Percentiles rank a stretch among this genome's conserved stretches.
Evolutionary conservation across 1,140 invertebrate species (phyloP).

Genomic region (Manduca sexta): DNA sequence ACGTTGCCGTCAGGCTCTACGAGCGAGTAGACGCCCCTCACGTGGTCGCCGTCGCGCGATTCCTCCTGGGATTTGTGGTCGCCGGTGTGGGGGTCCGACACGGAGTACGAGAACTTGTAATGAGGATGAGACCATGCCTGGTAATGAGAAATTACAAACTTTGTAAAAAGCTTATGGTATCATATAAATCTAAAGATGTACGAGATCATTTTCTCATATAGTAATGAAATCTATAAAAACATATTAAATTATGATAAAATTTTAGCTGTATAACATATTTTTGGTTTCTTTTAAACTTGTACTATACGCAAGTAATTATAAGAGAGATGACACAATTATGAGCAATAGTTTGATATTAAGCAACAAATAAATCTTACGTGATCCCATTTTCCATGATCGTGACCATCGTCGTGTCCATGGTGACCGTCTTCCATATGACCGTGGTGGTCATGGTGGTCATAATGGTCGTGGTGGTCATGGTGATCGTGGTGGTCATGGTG

Average conservation of each 20-base stretch:
- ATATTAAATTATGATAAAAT: no score
- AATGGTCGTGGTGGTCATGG: conserved; percentile 2
- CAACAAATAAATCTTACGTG: conserved; percentile 13
- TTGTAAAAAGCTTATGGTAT: no score
- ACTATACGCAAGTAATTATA: no score
- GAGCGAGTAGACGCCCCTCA: conserved; percentile 67
- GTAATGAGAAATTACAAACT: not conserved
- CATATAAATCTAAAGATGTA: no score
- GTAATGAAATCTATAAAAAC: no score
- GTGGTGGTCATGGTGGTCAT: conserved; percentile 6
- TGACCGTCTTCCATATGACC: not conserved
- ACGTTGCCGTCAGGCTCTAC: conserved; percentile 70
- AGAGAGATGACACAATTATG: no score
- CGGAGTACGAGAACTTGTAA: conserved; percentile 71
- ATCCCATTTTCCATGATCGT: conserved; percentile 11
- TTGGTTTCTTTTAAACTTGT: no score
- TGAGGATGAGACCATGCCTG: conserved; percentile 10
- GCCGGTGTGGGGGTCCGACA: conserved; percentile 64
- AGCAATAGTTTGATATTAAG: not conserved
- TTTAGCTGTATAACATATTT: not conserved
- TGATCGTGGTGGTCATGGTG: conserved; percentile 9
- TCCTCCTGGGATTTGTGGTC: conserved; percentile 56
- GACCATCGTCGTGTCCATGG: conserved; percentile 4
- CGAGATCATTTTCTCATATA: no score
- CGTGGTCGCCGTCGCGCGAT: conserved; percentile 69